Evolutionary conservation across 2,113 vertebrate species (phyloP).

Genomic region (Passer montanus): DNA sequence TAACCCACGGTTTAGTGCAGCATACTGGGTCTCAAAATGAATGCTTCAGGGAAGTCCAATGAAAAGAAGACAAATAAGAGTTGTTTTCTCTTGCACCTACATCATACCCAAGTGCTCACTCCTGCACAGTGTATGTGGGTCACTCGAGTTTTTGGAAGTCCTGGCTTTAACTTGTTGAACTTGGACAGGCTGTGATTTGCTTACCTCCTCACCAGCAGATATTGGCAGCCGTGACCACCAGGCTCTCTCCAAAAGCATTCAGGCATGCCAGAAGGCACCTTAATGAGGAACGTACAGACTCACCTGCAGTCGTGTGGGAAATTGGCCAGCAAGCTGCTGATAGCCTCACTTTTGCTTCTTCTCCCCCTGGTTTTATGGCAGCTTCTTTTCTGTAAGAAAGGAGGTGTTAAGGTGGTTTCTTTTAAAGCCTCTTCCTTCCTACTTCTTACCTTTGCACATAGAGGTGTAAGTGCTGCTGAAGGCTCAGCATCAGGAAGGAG

Average conservation of each 20-base stretch:
- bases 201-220: neutral
- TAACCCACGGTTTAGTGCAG: neutral
- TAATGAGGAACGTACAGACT: neutral
- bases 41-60: neutral
- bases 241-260: neutral
- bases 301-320: neutral
- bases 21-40: neutral
- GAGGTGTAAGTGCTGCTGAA: neutral
- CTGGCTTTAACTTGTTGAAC: slow-evolving; percentile 2
- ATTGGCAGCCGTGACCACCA: neutral
- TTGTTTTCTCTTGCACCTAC: neutral
- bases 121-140: accelerated
- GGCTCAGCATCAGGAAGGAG: neutral
- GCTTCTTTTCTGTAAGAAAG: neutral
- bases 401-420: neutral
- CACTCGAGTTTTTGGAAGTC: neutral
- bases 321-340: neutral
- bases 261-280: neutral
- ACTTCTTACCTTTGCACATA: neutral
- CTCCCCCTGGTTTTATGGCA: neutral
- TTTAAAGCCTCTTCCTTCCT: slow-evolving; percentile 11
- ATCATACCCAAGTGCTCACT: neutral
- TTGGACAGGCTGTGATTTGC: neutral
- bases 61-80: neutral
- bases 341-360: neutral